Evolutionary conservation across 2,113 vertebrate genomes (phyloP).

Genomic region (Ptychochromis oligacanthus): DNA sequence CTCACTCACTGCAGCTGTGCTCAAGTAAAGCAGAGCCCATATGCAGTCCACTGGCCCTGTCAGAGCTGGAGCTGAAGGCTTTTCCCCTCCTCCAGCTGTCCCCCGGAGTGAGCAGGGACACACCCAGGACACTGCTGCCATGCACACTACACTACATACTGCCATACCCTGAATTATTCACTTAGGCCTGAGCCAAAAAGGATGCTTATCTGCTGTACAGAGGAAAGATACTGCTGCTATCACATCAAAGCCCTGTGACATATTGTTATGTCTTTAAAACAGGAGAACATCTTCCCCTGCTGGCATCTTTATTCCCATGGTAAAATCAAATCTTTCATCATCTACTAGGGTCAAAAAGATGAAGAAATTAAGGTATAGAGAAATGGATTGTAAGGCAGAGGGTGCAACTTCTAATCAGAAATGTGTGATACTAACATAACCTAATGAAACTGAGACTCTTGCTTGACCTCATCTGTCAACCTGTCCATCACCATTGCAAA

Average conservation of each 20-base stretch:
- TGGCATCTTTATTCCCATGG: not conserved
- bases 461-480: too few species aligned
- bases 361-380: not conserved
- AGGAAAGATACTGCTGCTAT: too few species aligned
- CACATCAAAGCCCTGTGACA: slow-evolving; percentile 3
- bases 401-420: too few species aligned
- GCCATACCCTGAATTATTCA: not conserved
- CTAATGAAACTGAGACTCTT: too few species aligned
- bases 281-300: not conserved
- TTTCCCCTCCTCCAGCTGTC: slow-evolving; percentile 15
- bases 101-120: slow-evolving; percentile 15
- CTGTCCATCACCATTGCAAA: too few species aligned
- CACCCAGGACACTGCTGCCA: slow-evolving; percentile 25
- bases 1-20: slow-evolving; percentile 28
- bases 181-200: not conserved
- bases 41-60: slow-evolving; percentile 12
- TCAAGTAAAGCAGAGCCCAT: slow-evolving; percentile 23
- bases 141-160: not conserved
- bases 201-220: not conserved
- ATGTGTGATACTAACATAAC: too few species aligned
- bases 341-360: not conserved
- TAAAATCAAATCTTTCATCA: not conserved
- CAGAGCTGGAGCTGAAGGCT: slow-evolving; percentile 19
- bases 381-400: too few species aligned
- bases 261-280: not conserved